These are phyloP conservation scores for Crypturellus undulatus DNA, from an alignment of 2,113 vertebrate species.

Conservation along the genomic window DNA sequence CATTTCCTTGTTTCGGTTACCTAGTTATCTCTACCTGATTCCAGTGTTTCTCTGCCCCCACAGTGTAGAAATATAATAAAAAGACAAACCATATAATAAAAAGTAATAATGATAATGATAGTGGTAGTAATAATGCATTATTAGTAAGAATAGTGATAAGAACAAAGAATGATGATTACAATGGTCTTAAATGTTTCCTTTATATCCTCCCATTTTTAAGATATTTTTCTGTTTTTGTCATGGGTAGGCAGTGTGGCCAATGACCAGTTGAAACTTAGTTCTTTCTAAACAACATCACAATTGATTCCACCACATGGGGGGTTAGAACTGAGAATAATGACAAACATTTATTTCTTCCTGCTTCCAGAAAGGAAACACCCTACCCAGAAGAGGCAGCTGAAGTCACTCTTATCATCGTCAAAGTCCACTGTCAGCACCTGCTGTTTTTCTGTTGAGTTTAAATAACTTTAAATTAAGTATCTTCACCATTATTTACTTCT, in stretches of 20 bases:
- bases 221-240: background rate
- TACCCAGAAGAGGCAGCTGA: background rate
- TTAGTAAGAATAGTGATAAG: background rate
- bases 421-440: background rate
- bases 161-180: background rate
- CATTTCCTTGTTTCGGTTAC: background rate
- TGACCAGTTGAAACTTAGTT: background rate
- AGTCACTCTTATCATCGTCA: background rate
- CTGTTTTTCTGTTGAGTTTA: background rate
- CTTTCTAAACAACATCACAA: background rate
- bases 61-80: background rate
- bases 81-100: rapidly evolving
- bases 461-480: background rate
- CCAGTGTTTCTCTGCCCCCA: background rate
- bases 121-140: background rate
- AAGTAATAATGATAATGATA: background rate
- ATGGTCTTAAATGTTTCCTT: rapidly evolving
- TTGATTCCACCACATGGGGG: background rate
- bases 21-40: background rate
- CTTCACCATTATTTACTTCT: background rate
- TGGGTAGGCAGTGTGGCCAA: background rate
- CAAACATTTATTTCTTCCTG: background rate
- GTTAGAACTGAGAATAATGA: background rate
- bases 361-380: background rate
- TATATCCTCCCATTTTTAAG: background rate